Evolutionary conservation across 2,888 invertebrate genomes (phyloP).

Genomic region (Ochlodes sylvanus): DNA sequence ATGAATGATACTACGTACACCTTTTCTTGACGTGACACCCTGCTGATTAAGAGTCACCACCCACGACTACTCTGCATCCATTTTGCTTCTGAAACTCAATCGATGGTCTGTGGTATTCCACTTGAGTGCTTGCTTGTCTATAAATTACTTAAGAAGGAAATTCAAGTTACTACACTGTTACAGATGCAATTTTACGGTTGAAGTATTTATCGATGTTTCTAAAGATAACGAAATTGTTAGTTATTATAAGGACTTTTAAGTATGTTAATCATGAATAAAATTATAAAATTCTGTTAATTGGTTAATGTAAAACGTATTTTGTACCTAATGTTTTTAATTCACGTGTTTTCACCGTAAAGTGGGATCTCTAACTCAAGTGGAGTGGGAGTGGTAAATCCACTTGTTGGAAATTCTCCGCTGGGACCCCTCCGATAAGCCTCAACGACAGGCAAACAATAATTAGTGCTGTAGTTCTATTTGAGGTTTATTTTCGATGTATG

Average conservation of each 20-base stretch:
- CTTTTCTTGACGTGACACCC: conserved; percentile 33
- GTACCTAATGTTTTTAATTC: too few species aligned
- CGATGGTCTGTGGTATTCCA: neutral
- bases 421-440: too few species aligned
- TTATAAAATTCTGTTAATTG: too few species aligned
- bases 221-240: neutral
- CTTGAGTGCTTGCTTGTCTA: neutral
- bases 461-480: too few species aligned
- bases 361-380: too few species aligned
- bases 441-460: too few species aligned
- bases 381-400: too few species aligned
- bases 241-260: neutral
- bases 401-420: too few species aligned
- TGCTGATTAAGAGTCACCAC: conserved; percentile 31
- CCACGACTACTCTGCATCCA: conserved; percentile 24
- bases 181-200: conserved; percentile 3
- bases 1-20: conserved; percentile 26
- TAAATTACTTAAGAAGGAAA: neutral
- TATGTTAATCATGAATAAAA: neutral
- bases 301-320: too few species aligned
- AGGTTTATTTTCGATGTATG: too few species aligned
- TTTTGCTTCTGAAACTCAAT: conserved; percentile 29
- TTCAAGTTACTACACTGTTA: neutral
- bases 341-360: too few species aligned
- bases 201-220: neutral